A percentile compares a stretch with the other conserved stretches of the same genome.
Evolutionary conservation across 1,140 invertebrate species (phyloP).

Genomic region (Drosophila miranda): DNA sequence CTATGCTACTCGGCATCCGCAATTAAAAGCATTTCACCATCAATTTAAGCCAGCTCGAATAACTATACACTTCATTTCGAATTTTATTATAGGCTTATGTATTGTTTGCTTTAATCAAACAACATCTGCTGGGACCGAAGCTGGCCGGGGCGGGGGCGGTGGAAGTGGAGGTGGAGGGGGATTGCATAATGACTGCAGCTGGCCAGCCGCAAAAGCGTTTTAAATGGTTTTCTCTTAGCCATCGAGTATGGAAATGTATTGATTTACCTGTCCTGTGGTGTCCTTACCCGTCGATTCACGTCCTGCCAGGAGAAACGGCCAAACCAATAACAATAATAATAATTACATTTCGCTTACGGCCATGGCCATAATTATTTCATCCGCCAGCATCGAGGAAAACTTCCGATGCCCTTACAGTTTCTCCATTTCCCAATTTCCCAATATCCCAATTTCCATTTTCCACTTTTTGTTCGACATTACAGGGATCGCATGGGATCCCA

Average conservation of each 20-base stretch:
- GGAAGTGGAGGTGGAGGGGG: too few relatives aligned
- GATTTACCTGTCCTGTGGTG: slow-evolving; percentile 28
- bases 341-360: slow-evolving; percentile 53
- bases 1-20: slow-evolving; percentile 28
- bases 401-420: background rate
- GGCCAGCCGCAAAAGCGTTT: slow-evolving; percentile 29
- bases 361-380: slow-evolving; percentile 45
- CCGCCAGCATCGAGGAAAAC: slow-evolving; percentile 10
- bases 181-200: slow-evolving; percentile 2
- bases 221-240: slow-evolving; percentile 38
- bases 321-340: slow-evolving; percentile 46
- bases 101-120: slow-evolving; percentile 38
- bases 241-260: slow-evolving; percentile 48
- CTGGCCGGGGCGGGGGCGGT: too few relatives aligned
- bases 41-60: slow-evolving; percentile 33
- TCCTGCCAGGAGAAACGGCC: slow-evolving; percentile 11
- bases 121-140: slow-evolving; percentile 27
- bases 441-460: background rate
- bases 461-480: slow-evolving; percentile 55
- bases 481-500: slow-evolving; percentile 14
- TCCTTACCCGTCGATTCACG: background rate
- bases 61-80: slow-evolving; percentile 32
- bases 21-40: slow-evolving; percentile 34
- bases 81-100: slow-evolving; percentile 22
- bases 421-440: background rate